phyloP scores from a whole-genome alignment of 2,113 vertebrate genomes.

The Micronycteris hirsuta region DNA sequence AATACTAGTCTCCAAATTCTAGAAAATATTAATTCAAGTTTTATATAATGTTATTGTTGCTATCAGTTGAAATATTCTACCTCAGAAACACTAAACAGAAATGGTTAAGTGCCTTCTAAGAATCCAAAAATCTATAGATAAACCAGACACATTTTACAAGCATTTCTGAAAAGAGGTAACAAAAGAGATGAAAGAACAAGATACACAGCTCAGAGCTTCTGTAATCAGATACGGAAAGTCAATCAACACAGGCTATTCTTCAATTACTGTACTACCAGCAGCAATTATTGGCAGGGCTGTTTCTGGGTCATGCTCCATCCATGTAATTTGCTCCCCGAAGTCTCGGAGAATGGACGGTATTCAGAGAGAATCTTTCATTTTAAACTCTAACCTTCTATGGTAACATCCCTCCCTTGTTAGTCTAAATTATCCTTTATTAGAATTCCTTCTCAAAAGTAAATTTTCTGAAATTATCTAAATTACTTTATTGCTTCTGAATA shows the following conservation, averaged over 20 bases:
- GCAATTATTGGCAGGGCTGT: constrained; percentile 44
- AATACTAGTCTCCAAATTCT: not conserved
- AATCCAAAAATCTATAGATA: constrained; percentile 48
- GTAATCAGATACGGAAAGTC: constrained; percentile 66
- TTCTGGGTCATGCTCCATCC: constrained; percentile 53
- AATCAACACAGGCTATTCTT: constrained; percentile 65
- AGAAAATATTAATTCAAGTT: not conserved
- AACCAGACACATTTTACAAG: not conserved
- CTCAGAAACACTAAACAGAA: not conserved
- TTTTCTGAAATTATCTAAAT: constrained; percentile 81
- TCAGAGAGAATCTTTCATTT: not conserved
- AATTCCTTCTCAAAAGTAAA: constrained; percentile 77
- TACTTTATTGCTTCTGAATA: constrained; percentile 80
- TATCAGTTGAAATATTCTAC: not conserved
- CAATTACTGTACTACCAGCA: constrained; percentile 50
- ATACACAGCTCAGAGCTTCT: constrained; percentile 22
- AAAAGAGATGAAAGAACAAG: constrained; percentile 62
- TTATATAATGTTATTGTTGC: not conserved
- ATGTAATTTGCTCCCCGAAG: constrained; percentile 51
- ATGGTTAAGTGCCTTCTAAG: not conserved
- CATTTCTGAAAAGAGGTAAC: constrained; percentile 49
- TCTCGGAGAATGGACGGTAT: not conserved
- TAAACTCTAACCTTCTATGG: constrained; percentile 35
- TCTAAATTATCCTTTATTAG: constrained; percentile 81
- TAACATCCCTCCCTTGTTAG: constrained; percentile 62